Conservation (phyloP, 2,113 vertebrate genomes). For the Urocitellus parryii region DNA sequence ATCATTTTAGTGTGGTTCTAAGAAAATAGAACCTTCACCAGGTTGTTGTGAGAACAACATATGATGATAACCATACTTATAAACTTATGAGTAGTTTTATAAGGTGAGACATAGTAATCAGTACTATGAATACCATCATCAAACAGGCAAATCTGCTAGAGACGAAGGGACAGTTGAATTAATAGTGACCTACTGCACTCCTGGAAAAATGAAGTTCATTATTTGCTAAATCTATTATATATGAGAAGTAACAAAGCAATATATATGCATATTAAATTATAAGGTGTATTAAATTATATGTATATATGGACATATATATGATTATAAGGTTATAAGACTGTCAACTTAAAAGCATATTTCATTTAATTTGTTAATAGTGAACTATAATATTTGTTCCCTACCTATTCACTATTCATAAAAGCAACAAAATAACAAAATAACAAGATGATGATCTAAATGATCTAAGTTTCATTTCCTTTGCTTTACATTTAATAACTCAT, state of each 20-base stretch:
- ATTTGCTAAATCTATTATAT: not conserved
- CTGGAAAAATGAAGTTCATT: not conserved
- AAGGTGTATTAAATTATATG: too few species aligned
- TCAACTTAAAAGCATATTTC: not conserved
- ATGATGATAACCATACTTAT: not conserved
- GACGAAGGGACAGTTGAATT: not conserved
- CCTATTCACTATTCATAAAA: too few species aligned
- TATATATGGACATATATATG: not conserved
- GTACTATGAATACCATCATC: not conserved
- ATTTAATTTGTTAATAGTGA: not conserved
- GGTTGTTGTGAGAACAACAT: not conserved
- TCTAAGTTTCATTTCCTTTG: not conserved
- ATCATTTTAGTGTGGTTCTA: not conserved
- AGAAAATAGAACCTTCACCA: not conserved
- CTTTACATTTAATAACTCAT: not conserved
- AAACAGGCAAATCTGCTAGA: not conserved
- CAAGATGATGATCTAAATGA: too few species aligned
- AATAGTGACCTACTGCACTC: not conserved
- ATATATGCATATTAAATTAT: not conserved
- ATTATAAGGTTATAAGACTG: not conserved
- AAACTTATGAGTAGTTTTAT: not conserved
- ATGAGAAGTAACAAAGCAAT: not conserved
- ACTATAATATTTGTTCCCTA: too few species aligned
- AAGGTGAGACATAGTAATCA: not conserved
- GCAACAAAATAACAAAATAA: too few species aligned